Evolutionary conservation across 2,797 vertebrate species (phyloP).

Genomic region (Trachurus trachurus): DNA sequence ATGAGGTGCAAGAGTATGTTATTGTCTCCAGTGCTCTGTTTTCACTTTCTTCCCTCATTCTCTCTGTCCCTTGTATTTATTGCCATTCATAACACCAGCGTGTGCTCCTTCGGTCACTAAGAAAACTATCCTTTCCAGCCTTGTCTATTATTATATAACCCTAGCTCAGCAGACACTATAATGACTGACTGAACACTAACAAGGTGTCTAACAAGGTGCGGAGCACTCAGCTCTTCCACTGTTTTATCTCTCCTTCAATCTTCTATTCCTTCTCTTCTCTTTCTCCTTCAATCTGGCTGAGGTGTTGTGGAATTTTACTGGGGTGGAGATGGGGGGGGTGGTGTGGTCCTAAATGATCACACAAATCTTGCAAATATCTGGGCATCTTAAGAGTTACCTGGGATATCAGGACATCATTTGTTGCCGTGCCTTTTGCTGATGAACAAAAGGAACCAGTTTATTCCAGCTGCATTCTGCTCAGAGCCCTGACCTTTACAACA

Average conservation of each 20-base stretch:
- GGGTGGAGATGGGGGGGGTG: not conserved
- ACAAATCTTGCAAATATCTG: conserved; percentile 38
- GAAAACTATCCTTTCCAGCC: conserved; percentile 19
- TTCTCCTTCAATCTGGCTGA: conserved; percentile 20
- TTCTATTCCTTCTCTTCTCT: conserved; percentile 16
- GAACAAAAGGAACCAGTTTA: conserved; percentile 31
- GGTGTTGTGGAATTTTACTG: conserved; percentile 27
- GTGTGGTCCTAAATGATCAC: conserved; percentile 36
- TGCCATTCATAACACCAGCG: conserved; percentile 28
- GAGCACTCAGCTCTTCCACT: conserved; percentile 39
- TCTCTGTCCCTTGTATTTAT: conserved; percentile 6
- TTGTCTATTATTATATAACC: conserved; percentile 30
- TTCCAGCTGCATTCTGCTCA: conserved; percentile 40
- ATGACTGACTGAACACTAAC: conserved; percentile 68
- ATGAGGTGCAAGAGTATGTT: not conserved
- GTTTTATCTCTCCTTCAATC: conserved; percentile 54
- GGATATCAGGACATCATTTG: conserved; percentile 20
- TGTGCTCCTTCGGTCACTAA: conserved; percentile 15
- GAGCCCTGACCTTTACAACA: conserved; percentile 63
- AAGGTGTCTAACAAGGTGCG: conserved; percentile 66
- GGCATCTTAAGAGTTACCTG: conserved; percentile 12
- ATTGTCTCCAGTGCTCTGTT: not conserved
- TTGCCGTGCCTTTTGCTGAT: conserved; percentile 7
- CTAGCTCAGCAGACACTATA: conserved; percentile 50
- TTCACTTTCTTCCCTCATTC: not conserved